phyloP scores from a whole-genome alignment of 2,888 invertebrate genomes.

The Trissolcus brochymenae region DNA sequence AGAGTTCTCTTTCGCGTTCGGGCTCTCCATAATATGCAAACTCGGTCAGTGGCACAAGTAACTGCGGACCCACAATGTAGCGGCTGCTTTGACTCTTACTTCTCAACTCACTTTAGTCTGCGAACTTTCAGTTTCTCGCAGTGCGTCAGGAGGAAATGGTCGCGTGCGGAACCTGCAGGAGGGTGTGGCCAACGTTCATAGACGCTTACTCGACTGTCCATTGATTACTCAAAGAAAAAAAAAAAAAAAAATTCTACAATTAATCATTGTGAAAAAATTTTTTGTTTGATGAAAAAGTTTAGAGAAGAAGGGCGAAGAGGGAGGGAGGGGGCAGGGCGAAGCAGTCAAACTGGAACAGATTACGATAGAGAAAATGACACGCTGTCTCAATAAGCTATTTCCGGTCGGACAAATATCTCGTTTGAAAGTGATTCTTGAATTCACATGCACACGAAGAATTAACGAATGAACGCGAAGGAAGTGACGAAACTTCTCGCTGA shows the following conservation, averaged over 20 bases:
- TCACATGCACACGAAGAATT: slow-evolving; percentile 12
- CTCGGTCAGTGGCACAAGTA: slow-evolving; percentile 41
- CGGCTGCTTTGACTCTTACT: slow-evolving; percentile 34
- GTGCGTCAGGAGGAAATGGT: slow-evolving; percentile 39
- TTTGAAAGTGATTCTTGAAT: slow-evolving; percentile 45
- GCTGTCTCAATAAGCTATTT: slow-evolving; percentile 37
- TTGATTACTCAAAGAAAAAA: no score
- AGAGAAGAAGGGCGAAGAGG: not conserved
- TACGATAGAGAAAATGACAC: slow-evolving; percentile 32
- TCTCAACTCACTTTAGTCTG: slow-evolving; percentile 22
- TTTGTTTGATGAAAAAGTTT: slow-evolving; percentile 13
- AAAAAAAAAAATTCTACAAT: not conserved
- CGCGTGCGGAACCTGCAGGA: slow-evolving; percentile 31
- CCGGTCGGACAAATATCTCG: slow-evolving; percentile 47
- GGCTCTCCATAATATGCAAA: slow-evolving; percentile 28
- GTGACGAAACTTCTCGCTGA: slow-evolving; percentile 49
- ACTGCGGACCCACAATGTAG: slow-evolving; percentile 21
- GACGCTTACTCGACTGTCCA: slow-evolving; percentile 16
- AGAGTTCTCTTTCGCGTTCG: slow-evolving; percentile 7
- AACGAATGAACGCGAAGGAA: slow-evolving; percentile 38
- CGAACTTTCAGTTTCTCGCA: slow-evolving; percentile 45
- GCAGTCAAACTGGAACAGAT: slow-evolving; percentile 15
- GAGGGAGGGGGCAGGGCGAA: no score
- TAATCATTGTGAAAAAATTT: not conserved
- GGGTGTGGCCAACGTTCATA: slow-evolving; percentile 28